A percentile compares a stretch with the other conserved stretches of the same genome.
Conservation (phyloP, 1,140 invertebrate species). For the Melitaea cinxia region DNA sequence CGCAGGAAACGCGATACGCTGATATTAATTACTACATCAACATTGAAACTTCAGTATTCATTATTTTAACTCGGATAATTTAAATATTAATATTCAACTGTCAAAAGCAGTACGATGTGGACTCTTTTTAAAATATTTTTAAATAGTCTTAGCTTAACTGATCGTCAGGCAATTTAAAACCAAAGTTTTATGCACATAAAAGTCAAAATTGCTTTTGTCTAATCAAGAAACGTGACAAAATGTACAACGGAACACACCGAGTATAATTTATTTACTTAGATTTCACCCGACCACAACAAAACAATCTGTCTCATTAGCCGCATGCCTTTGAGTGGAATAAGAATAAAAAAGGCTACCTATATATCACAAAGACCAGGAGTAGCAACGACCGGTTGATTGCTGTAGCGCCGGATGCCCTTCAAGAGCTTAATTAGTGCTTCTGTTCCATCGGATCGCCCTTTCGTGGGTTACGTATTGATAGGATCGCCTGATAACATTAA, state of each 20-base stretch:
- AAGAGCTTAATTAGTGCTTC: constrained; percentile 62
- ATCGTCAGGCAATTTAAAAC: not conserved
- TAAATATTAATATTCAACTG: no score
- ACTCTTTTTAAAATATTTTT: no score
- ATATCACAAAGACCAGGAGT: constrained; percentile 46
- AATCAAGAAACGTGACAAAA: constrained; percentile 20
- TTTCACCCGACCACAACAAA: constrained; percentile 47
- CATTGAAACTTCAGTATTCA: no score
- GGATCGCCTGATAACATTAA: constrained; percentile 33
- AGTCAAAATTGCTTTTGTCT: not conserved
- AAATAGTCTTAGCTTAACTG: no score
- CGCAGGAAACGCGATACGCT: no score
- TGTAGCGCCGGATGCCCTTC: constrained; percentile 64
- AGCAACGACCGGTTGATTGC: constrained; percentile 68
- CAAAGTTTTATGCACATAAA: not conserved
- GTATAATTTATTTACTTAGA: constrained; percentile 36
- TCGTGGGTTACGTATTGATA: constrained; percentile 31
- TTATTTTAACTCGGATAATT: no score
- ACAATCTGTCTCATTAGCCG: constrained; percentile 49
- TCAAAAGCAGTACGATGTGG: no score
- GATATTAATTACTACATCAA: no score
- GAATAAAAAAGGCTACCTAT: constrained; percentile 47
- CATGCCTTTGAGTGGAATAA: constrained; percentile 41
- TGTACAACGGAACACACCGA: not conserved
- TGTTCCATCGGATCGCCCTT: constrained; percentile 34